These are phyloP conservation scores for Diorhabda carinulata DNA, from an alignment of 1,140 invertebrate species.

Conservation along the genomic window DNA sequence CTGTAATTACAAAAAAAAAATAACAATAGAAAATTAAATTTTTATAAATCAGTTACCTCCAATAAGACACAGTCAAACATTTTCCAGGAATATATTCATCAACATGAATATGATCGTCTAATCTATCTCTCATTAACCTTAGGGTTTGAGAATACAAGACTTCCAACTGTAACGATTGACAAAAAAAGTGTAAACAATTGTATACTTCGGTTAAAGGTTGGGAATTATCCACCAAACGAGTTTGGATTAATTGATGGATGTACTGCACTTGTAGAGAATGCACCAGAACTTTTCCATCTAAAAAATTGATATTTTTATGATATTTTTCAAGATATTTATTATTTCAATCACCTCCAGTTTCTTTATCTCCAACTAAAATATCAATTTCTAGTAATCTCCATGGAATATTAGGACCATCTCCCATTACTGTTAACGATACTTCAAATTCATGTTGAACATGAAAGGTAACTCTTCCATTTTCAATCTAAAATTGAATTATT, in stretches of 20 bases:
- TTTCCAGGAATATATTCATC: slow-evolving; percentile 90
- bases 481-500: slow-evolving; percentile 57
- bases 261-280: slow-evolving; percentile 90
- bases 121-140: slow-evolving; percentile 77
- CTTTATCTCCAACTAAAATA: slow-evolving; percentile 93
- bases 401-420: slow-evolving; percentile 85
- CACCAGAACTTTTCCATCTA: slow-evolving; percentile 91
- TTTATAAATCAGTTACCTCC: slow-evolving; percentile 60
- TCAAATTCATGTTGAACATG: slow-evolving; percentile 95
- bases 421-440: slow-evolving; percentile 94
- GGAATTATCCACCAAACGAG: slow-evolving; percentile 80
- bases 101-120: slow-evolving; percentile 87
- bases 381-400: slow-evolving; percentile 94
- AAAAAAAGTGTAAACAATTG: slow-evolving; percentile 88
- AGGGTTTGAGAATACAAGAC: slow-evolving; percentile 92
- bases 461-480: slow-evolving; percentile 91
- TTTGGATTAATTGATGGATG: slow-evolving; percentile 87
- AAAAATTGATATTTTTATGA: slow-evolving; percentile 39
- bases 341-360: slow-evolving; percentile 74
- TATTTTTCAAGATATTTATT: slow-evolving; percentile 3
- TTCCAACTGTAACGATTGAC: slow-evolving; percentile 92
- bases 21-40: slow-evolving; percentile 5
- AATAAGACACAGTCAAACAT: slow-evolving; percentile 88
- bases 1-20: slow-evolving; percentile 35
- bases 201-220: slow-evolving; percentile 80